Base-by-base conservation (phyloP, 2,113 vertebrate genomes). In the Mobula hypostoma region DNA sequence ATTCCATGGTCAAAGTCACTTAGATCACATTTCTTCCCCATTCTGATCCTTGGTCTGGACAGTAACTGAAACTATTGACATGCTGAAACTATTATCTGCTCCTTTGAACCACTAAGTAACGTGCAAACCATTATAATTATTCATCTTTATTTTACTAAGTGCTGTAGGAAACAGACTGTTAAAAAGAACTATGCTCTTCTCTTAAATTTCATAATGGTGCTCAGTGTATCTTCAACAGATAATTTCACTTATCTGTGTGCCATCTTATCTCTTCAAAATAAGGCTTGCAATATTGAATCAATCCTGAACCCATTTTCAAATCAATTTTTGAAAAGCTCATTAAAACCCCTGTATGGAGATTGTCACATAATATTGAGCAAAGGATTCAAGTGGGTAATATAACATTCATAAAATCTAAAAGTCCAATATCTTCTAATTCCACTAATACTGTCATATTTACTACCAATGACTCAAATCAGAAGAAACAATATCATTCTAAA, bases 121-220 rank as follows among this genome's bases (percentile, higher is more conserved):
- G 83, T 15, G 83, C 56, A 88, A 88, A 88, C 8, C 27, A 88
- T 88, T 88, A 63, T n/a, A 12, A 27, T 88, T 88, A 88, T 88
- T 88, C 83, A 88, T 88, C 56, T 88, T 88, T 88, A 61, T 88
- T 88, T 63, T n/a, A 63, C 58, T 87, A 88, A 88, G 83, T 63
- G 58, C 56, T 63, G 83, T 27, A 63, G 27, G 83, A 88, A 87
- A 88, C 29, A 63, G 19, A 27, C 58, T 88, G 83, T 63, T 61
- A 29, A 88, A 88, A 88, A 63, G 27, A n/a, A 29, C 76, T 77
- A 1, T n/a, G 27, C 19, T 83, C 58, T 63, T 63, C 29, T n/a
- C 68, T 2, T 63, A n/a, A 63, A 12, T 61, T 56, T 63, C 14
- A n/a, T 63, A 58, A 88, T 63, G 29, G 29, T 63, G 61, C n/a